Base-by-base conservation (phyloP, 2,113 vertebrate species). In the Taurulus bubalis region DNA sequence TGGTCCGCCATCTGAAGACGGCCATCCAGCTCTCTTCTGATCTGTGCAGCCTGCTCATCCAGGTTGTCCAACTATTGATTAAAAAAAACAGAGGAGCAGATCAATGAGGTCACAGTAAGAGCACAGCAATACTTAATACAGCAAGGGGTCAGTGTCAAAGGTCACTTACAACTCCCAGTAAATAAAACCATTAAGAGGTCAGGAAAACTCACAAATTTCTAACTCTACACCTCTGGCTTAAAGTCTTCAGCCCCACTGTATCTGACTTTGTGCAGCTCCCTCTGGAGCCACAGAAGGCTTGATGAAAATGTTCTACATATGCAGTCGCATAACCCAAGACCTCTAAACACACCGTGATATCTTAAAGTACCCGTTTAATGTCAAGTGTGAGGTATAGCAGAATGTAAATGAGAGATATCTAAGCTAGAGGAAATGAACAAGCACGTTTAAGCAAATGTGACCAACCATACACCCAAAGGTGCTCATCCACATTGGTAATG, bases 1-100 rank as follows among this genome's bases (percentile, higher is more conserved):
- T 98, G 98, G 91, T 99, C 98, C 20, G 98, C 98, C 98, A 99
- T 98, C 89, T 99, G 98, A 81, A 99, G 97, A 89, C 98, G 97
- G 69, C 98, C 98, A 51, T 99, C 98, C 80, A 99, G 89, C 78
- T 99, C 98, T 0, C 98, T 94, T 89, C 98, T 95, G 94, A 99
- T 99, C 93, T 99, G 98, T 0, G 98, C 98, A 26, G 98, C 98
- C 91, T 99, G 98, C 83, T 99, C 98, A 30, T 99, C 98, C 59
- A 97, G 96, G 88, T 99, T 99, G 92, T 99, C 98, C 95, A 99
- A 92, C 98, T 99, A 95, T 87, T 77, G 72, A 87, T 55, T 32
- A 32, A 42, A 60, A 60, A 80, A 28, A 56, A 74, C 75, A n/a
- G 82, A 85, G 92, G 69, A 96, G 80, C n/a, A 72, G 59, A 63